Conservation (phyloP, 1,140 invertebrate genomes). For the Caenorhabditis brenneri region DNA sequence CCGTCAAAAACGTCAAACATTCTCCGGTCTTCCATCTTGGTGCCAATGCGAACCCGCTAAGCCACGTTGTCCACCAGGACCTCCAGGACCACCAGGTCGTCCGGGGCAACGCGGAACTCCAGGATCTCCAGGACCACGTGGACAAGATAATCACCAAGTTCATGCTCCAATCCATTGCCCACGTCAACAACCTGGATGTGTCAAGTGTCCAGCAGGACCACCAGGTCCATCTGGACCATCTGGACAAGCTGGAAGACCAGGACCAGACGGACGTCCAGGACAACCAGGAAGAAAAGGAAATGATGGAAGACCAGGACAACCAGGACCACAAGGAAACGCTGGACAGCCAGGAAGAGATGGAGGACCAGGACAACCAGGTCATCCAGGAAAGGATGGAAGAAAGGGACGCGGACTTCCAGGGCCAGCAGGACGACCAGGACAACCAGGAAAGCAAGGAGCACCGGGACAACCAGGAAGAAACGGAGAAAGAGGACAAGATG, state of each 20-base stretch:
- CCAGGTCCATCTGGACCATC: slow-evolving; percentile 37
- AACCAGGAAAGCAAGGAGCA: slow-evolving; percentile 45
- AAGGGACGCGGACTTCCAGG: slow-evolving; percentile 41
- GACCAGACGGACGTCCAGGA: slow-evolving; percentile 48
- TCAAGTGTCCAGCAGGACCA: slow-evolving; percentile 43
- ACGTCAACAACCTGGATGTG: slow-evolving; percentile 8
- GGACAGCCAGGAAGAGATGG: slow-evolving; percentile 47
- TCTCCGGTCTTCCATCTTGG: slow-evolving; percentile 54
- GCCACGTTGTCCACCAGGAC: slow-evolving; percentile 53
- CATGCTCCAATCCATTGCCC: slow-evolving; percentile 24
- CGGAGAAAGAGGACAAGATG: slow-evolving; percentile 39
- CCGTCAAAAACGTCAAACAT: slow-evolving; percentile 55
- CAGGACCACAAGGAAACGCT: slow-evolving; percentile 39
- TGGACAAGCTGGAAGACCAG: slow-evolving; percentile 43
- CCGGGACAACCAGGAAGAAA: slow-evolving; percentile 42
- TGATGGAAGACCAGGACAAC: slow-evolving; percentile 46
- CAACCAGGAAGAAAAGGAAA: slow-evolving; percentile 45
- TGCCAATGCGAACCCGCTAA: slow-evolving; percentile 55
- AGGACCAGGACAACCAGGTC: slow-evolving; percentile 40
- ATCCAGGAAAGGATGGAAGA: slow-evolving; percentile 44
- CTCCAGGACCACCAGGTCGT: slow-evolving; percentile 50
- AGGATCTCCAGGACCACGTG: slow-evolving; percentile 29
- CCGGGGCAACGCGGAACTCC: slow-evolving; percentile 46
- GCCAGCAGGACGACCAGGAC: slow-evolving; percentile 41
- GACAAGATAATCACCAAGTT: slow-evolving; percentile 37